phyloP scores from a whole-genome alignment of 2,797 vertebrate genomes.

The Sebastes trivittatus region DNA sequence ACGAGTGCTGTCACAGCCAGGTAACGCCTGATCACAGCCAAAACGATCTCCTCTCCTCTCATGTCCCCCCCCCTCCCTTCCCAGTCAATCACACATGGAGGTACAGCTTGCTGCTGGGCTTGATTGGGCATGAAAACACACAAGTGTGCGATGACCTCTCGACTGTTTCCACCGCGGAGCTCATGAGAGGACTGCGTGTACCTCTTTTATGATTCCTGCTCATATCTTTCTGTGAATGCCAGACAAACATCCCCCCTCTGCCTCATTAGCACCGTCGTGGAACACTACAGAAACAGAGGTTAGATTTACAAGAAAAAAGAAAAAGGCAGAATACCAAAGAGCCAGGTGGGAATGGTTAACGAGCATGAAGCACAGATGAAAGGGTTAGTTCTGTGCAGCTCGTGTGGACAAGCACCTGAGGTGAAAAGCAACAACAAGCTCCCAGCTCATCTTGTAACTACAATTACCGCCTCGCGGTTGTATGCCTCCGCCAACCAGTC shows the following conservation, averaged over 20 bases:
- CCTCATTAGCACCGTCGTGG: slow-evolving; percentile 55
- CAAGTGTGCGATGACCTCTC: slow-evolving; percentile 60
- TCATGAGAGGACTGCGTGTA: neutral
- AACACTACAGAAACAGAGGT: slow-evolving; percentile 43
- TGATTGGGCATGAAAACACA: slow-evolving; percentile 73
- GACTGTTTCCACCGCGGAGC: slow-evolving; percentile 37
- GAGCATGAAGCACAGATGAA: slow-evolving; percentile 76
- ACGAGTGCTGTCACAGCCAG: slow-evolving; percentile 75
- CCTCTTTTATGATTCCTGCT: slow-evolving; percentile 25
- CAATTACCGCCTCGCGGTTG: neutral
- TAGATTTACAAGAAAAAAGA: slow-evolving; percentile 11
- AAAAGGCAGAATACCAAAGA: slow-evolving; percentile 50
- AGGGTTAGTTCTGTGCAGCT: slow-evolving; percentile 59
- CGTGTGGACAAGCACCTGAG: slow-evolving; percentile 60
- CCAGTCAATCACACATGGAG: slow-evolving; percentile 60
- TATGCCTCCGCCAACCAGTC: neutral
- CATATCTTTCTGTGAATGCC: slow-evolving; percentile 23
- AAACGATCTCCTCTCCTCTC: slow-evolving; percentile 53
- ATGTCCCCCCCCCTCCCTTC: slow-evolving; percentile 29
- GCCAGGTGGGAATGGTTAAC: slow-evolving; percentile 72
- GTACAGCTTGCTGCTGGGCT: slow-evolving; percentile 63
- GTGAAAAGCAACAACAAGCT: slow-evolving; percentile 50
- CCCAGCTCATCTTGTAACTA: neutral
- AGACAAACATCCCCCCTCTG: slow-evolving; percentile 24
- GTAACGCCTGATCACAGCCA: slow-evolving; percentile 74